Conservation (phyloP, 2,888 invertebrate species). For the Psococerastis gibbosa region DNA sequence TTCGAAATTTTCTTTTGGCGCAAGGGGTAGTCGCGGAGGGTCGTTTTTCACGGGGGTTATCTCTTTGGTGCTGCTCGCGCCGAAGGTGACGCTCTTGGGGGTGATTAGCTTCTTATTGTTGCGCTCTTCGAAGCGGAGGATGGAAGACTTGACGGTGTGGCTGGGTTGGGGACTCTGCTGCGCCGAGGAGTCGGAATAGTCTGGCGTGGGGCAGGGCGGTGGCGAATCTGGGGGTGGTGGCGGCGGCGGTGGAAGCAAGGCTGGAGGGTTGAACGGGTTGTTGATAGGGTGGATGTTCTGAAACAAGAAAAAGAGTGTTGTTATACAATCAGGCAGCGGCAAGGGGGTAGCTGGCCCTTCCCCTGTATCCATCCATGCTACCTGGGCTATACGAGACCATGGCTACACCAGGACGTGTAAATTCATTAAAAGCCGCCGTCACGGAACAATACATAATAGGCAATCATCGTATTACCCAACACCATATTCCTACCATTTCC, state of each 20-base stretch:
- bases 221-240: conserved; percentile 12
- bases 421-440: too few species aligned
- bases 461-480: too few species aligned
- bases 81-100: conserved; percentile 16
- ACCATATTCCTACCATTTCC: too few species aligned
- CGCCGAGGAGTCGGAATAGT: conserved; percentile 25
- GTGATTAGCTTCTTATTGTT: conserved; percentile 17
- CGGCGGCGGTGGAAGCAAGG: neutral
- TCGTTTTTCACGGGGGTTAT: conserved; percentile 14
- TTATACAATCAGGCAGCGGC: too few species aligned
- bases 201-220: conserved; percentile 33
- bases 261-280: too few species aligned
- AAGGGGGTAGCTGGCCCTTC: too few species aligned
- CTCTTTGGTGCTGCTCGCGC: conserved; percentile 9
- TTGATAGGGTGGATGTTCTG: too few species aligned
- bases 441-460: too few species aligned
- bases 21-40: conserved; percentile 13
- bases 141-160: conserved; percentile 4
- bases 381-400: too few species aligned
- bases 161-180: conserved; percentile 2
- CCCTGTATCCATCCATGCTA: too few species aligned
- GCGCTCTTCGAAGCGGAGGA: conserved; percentile 1
- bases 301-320: too few species aligned
- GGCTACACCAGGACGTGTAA: too few species aligned
- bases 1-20: conserved; percentile 12